Evolutionary conservation across 2,797 vertebrate genomes (phyloP).

Genomic region (Pangasius krempfi): DNA sequence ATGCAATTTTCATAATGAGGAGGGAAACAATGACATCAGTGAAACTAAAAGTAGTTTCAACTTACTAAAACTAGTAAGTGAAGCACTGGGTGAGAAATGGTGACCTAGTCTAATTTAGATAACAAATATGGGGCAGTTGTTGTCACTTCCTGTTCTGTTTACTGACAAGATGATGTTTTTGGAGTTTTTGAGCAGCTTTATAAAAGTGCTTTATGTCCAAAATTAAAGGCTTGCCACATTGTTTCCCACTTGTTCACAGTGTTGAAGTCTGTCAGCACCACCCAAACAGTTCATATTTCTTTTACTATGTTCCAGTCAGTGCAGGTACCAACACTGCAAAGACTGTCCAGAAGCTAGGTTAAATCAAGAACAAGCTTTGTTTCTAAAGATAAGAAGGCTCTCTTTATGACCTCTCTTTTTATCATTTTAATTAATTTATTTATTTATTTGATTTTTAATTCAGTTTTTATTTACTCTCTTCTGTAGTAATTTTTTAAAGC

Average conservation of each 20-base stretch:
- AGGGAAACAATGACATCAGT: background rate
- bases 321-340: background rate
- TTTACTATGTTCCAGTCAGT: background rate
- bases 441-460: too few species aligned
- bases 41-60: background rate
- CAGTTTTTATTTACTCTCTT: too few species aligned
- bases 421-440: background rate
- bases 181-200: too few species aligned
- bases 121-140: background rate
- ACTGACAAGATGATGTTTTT: too few species aligned
- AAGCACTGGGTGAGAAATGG: background rate
- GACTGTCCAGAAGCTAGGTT: background rate
- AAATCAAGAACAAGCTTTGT: background rate
- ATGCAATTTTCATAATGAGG: too few species aligned
- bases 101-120: background rate
- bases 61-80: background rate
- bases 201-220: background rate
- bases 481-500: too few species aligned
- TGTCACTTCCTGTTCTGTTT: too few species aligned
- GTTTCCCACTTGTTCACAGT: background rate
- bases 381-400: background rate
- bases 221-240: background rate
- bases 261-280: background rate
- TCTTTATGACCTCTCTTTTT: background rate
- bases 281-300: background rate